Percentiles rank a stretch among this genome's conserved stretches.
These are phyloP conservation scores for Etheostoma spectabile DNA, from an alignment of 2,113 vertebrate genomes.

Conservation along the genomic window DNA sequence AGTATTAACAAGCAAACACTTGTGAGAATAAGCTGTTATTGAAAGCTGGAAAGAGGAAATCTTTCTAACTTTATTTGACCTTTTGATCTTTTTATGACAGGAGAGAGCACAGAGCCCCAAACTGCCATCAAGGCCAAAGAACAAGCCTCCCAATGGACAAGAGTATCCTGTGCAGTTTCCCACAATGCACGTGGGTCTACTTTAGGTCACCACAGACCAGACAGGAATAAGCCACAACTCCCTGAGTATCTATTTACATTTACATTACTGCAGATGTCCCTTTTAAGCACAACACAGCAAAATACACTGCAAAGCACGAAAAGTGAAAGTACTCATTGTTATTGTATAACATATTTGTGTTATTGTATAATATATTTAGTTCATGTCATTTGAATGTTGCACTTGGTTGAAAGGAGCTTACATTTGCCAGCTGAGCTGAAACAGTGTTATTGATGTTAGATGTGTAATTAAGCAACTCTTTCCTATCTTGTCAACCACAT, in stretches of 20 bases:
- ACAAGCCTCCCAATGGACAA: rapidly evolving
- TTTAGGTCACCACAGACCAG: background rate
- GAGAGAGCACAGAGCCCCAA: background rate
- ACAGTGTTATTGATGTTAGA: too few species aligned
- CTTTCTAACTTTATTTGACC: background rate
- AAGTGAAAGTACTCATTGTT: background rate
- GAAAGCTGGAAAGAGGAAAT: slow-evolving; percentile 21
- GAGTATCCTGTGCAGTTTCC: slow-evolving; percentile 5
- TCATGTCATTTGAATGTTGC: background rate
- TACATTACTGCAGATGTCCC: background rate
- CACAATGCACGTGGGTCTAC: background rate
- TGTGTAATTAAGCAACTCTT: too few species aligned
- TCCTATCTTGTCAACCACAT: background rate
- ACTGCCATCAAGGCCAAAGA: too few species aligned
- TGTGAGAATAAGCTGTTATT: background rate
- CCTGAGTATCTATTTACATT: background rate
- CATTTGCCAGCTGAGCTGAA: too few species aligned
- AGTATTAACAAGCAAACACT: background rate
- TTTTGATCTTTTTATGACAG: background rate
- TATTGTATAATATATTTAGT: background rate
- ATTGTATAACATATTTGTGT: background rate
- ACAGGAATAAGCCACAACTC: background rate
- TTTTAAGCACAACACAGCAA: background rate
- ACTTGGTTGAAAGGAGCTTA: background rate
- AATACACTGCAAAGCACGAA: background rate